Evolutionary conservation across 2,888 invertebrate species (phyloP).

Genomic region (Diabrotica balteata): DNA sequence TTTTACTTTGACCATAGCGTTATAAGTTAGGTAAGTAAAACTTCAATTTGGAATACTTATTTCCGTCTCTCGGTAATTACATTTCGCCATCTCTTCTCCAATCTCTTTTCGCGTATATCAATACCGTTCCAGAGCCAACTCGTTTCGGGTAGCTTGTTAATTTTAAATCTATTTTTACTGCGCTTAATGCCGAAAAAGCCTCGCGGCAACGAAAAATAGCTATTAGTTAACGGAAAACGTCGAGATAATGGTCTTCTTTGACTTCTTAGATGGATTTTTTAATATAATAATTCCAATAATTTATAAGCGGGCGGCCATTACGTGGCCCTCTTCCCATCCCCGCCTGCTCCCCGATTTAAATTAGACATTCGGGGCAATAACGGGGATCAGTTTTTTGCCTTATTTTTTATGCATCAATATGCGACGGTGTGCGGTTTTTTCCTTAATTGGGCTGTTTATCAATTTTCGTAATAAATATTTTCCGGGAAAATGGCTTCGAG

Average conservation of each 20-base stretch:
- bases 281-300: constrained; percentile 76
- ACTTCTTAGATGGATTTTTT: constrained; percentile 77
- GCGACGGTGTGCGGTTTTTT: constrained; percentile 45
- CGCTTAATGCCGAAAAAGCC: constrained; percentile 43
- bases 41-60: too few relatives aligned
- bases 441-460: constrained; percentile 53
- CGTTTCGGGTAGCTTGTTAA: constrained; percentile 44
- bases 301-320: constrained; percentile 54
- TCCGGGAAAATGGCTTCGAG: constrained; percentile 19
- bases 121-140: constrained; percentile 24
- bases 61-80: not conserved
- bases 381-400: constrained; percentile 55
- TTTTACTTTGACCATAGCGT: too few relatives aligned
- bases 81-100: not conserved
- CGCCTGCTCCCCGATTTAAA: constrained; percentile 55
- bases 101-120: constrained; percentile 18
- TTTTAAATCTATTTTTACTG: constrained; percentile 52
- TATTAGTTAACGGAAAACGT: constrained; percentile 59
- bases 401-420: constrained; percentile 55
- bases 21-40: too few relatives aligned
- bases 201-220: constrained; percentile 56
- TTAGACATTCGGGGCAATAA: constrained; percentile 59
- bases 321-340: constrained; percentile 19
- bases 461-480: constrained; percentile 49
- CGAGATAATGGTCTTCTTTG: constrained; percentile 67